Percentiles rank a stretch among this genome's conserved stretches.
Conservation (phyloP, 2,797 vertebrate species). For the Craterocephalus amniculus region DNA sequence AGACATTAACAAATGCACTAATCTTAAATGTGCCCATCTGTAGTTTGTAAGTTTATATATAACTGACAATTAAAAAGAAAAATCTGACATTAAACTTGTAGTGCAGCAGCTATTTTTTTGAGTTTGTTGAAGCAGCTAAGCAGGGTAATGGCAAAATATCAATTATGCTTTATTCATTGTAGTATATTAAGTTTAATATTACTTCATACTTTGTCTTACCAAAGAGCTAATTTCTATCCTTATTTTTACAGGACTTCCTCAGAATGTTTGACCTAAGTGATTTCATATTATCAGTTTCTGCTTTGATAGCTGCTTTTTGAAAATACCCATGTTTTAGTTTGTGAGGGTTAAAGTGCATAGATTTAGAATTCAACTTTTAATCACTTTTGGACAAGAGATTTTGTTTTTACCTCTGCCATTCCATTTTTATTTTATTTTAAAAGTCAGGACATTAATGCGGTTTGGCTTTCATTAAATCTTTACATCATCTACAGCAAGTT, state of each 20-base stretch:
- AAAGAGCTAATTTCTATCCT: not conserved
- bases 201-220: not conserved
- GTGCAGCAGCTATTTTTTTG: not conserved
- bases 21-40: not conserved
- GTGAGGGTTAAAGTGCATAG: not conserved
- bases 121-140: not conserved
- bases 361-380: not conserved
- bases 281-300: not conserved
- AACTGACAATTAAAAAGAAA: constrained; percentile 8
- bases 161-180: not conserved
- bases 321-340: not conserved
- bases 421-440: not conserved
- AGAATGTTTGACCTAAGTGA: not conserved
- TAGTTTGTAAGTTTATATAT: not conserved
- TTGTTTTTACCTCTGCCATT: not conserved
- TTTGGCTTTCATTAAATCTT: not conserved
- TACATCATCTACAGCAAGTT: not conserved
- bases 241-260: not conserved
- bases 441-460: not conserved
- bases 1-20: constrained; percentile 11
- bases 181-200: not conserved
- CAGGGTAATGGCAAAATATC: no score
- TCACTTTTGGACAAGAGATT: not conserved
- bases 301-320: not conserved
- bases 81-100: not conserved